Base-by-base conservation (phyloP, 2,888 invertebrate genomes). In the Oligia latruncula region DNA sequence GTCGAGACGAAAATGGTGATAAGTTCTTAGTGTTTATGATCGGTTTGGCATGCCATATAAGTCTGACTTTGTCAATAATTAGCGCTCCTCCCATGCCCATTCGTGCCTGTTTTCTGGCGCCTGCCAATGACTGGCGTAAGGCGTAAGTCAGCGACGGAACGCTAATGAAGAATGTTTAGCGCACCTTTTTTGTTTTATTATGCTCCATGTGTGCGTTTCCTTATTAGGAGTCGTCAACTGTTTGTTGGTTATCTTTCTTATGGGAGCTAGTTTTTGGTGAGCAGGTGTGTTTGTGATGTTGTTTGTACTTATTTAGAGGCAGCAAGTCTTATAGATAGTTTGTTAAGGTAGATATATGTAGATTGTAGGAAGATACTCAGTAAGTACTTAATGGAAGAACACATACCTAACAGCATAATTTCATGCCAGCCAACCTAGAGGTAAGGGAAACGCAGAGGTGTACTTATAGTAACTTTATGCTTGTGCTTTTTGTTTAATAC, bases 161-260 rank as follows among this genome's bases (percentile, higher is more conserved):
- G 92, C 91, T 94, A 94, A 94, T 93, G 90, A 92, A 89, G 87
- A 90, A 90, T 93, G 86, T 86, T 91, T 95, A 94, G 93, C 94
- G 90, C 88, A 87, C 94, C 93, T 90, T 93, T 92, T 94, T 91
- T 90, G 92, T 92, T 83, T 89, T 87, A 82, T 87, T 85, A 77
- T 85, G 83, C 83, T 80, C 78, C 88, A 87, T 87, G 80, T 87
- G 80, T 85, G 78, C 77, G 76, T 74, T 71, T 86, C 91, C 88
- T 89, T 90, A 91, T 90, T 80, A 90, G 91, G 86, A 71, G 66
- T 73, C 60, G 77, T 78, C 82, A 80, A 77, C 80, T 60, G 77
- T 83, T 81, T 75, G 84, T 86, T 87, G 74, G 85, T 82, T 84
- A 80, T 76, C 78, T 78, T 83, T 83, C 75, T n/a, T 76, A 89